Evolutionary conservation across 2,113 vertebrate genomes (phyloP).

Genomic region (Parotia lawesii): DNA sequence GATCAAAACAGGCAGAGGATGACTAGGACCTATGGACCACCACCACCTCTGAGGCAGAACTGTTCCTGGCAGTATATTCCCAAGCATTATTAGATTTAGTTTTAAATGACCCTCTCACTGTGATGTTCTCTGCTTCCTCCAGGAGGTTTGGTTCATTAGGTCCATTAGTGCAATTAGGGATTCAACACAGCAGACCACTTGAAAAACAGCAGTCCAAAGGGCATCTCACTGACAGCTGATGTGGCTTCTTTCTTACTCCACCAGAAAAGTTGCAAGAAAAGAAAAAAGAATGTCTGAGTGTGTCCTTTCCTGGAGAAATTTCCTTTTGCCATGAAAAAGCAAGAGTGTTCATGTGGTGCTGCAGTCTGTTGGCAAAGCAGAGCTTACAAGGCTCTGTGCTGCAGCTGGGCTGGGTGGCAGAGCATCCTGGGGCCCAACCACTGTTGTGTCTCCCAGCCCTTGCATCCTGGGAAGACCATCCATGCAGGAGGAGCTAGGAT

Average conservation of each 20-base stretch:
- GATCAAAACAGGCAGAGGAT: not conserved
- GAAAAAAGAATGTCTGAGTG: not conserved
- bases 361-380: not conserved
- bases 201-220: constrained; percentile 42
- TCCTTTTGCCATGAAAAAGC: not conserved
- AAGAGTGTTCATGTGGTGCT: rapidly evolving
- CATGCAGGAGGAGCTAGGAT: not conserved
- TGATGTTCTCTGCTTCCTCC: not conserved
- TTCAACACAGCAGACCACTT: not conserved
- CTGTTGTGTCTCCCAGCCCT: not conserved
- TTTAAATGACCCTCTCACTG: constrained; percentile 8
- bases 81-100: not conserved
- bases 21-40: not conserved
- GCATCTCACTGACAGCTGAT: not conserved
- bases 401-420: not conserved
- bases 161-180: constrained; percentile 43
- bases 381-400: not conserved
- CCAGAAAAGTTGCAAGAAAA: rapidly evolving
- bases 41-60: not conserved
- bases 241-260: not conserved
- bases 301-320: not conserved
- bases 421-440: not conserved
- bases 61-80: not conserved
- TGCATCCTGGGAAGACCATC: not conserved
- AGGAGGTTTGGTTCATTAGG: constrained; percentile 34